Percentiles rank a stretch among this genome's conserved stretches.
Conservation (phyloP, 2,797 vertebrate genomes). For the Botia kubotai region DNA sequence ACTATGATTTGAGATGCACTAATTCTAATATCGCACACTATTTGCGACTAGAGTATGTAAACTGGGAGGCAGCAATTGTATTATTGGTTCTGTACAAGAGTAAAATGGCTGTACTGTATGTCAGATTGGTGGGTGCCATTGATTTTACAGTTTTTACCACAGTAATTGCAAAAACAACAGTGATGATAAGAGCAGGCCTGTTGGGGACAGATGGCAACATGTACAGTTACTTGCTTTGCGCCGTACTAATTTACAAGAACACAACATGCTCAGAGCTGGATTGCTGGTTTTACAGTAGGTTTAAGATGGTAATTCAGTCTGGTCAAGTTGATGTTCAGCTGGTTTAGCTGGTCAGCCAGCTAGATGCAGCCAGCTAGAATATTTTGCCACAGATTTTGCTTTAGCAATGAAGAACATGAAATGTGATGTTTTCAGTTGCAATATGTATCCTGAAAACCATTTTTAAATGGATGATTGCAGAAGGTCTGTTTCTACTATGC, state of each 20-base stretch:
- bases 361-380: neutral
- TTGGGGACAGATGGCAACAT: neutral
- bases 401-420: neutral
- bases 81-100: neutral
- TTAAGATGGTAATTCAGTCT: neutral
- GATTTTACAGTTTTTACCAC: neutral
- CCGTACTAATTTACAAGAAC: neutral
- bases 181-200: neutral
- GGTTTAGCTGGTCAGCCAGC: neutral
- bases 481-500: neutral
- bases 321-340: neutral
- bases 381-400: neutral
- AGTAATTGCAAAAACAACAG: neutral
- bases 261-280: neutral
- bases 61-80: neutral
- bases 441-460: neutral
- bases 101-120: neutral
- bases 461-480: neutral
- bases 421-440: slow-evolving; percentile 17
- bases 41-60: neutral
- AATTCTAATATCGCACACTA: neutral
- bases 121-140: neutral
- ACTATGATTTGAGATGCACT: neutral
- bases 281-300: neutral
- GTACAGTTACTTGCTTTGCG: neutral